phyloP scores from a whole-genome alignment of 2,888 invertebrate genomes.

The Melikaiella ostensackeni region DNA sequence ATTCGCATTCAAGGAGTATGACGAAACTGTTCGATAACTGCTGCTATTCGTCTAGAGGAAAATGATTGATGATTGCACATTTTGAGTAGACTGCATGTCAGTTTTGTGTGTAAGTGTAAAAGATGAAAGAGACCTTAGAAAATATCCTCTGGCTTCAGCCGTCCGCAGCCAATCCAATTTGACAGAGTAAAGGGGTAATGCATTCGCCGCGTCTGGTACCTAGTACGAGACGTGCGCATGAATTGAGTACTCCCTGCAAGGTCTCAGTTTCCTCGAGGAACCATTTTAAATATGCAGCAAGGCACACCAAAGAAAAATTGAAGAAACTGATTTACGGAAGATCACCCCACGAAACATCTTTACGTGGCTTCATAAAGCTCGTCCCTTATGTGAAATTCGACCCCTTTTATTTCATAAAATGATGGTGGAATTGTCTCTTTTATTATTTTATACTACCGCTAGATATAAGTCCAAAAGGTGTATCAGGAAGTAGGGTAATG shows the following conservation, averaged over 20 bases:
- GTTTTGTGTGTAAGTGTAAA: neutral
- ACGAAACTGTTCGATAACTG: conserved; percentile 5
- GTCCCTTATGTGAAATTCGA: neutral
- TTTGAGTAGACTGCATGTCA: conserved; percentile 7
- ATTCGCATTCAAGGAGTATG: neutral
- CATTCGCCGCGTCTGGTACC: conserved; percentile 48
- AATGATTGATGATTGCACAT: conserved; percentile 25
- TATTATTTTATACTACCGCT: conserved; percentile 28
- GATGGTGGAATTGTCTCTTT: conserved; percentile 11
- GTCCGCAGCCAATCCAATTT: conserved; percentile 13
- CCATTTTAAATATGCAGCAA: conserved; percentile 28
- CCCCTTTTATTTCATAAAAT: conserved; percentile 9
- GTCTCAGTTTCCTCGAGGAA: conserved; percentile 45
- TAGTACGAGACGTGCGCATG: conserved; percentile 51
- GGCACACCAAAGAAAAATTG: conserved; percentile 24
- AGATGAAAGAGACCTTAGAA: neutral
- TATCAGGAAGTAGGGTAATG: conserved; percentile 10
- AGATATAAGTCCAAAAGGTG: neutral
- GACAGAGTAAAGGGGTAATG: conserved; percentile 40
- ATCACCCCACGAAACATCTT: conserved; percentile 7
- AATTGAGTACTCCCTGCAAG: conserved; percentile 51
- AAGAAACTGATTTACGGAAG: conserved; percentile 25
- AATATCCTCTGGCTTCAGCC: neutral
- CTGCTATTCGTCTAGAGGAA: neutral
- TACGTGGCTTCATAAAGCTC: neutral